These are phyloP conservation scores for Indicator indicator DNA, from an alignment of 2,113 vertebrate genomes.

Conservation along the genomic window DNA sequence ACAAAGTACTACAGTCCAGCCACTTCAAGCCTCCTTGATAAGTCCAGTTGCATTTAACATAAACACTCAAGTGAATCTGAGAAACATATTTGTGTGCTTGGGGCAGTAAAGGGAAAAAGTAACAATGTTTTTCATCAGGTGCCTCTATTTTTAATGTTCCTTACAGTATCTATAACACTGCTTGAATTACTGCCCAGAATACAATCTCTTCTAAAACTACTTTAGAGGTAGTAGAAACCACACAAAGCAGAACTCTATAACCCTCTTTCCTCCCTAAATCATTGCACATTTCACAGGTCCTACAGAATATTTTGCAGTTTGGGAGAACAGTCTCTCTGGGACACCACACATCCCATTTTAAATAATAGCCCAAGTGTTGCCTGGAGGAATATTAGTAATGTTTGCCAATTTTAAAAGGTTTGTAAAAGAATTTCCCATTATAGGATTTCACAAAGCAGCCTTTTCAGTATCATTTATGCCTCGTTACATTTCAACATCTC, in stretches of 20 bases:
- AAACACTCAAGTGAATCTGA: not conserved
- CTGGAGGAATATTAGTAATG: slow-evolving; percentile 48
- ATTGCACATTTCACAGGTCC: slow-evolving; percentile 38
- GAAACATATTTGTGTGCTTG: not conserved
- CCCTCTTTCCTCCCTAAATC: slow-evolving; percentile 44
- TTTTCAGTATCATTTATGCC: slow-evolving; percentile 29
- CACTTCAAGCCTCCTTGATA: not conserved
- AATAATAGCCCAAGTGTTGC: slow-evolving; percentile 53
- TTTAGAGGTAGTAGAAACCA: slow-evolving; percentile 47
- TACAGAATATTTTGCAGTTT: slow-evolving; percentile 43
- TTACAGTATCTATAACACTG: not conserved
- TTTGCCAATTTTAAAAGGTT: slow-evolving; percentile 57
- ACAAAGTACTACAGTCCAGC: not conserved
- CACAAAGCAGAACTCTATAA: slow-evolving; percentile 26
- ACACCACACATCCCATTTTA: slow-evolving; percentile 44
- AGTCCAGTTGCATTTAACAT: not conserved
- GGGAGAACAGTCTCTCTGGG: slow-evolving; percentile 37
- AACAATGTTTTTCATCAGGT: slow-evolving; percentile 10
- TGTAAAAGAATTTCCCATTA: slow-evolving; percentile 44
- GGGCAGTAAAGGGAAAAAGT: not conserved
- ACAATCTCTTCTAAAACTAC: not conserved
- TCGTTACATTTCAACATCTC: slow-evolving; percentile 7
- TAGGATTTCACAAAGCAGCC: slow-evolving; percentile 31
- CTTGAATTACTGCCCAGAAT: slow-evolving; percentile 39
- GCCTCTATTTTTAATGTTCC: not conserved